Conservation (phyloP, 2,113 vertebrate genomes). For the Pomatorhinus ruficollis region DNA sequence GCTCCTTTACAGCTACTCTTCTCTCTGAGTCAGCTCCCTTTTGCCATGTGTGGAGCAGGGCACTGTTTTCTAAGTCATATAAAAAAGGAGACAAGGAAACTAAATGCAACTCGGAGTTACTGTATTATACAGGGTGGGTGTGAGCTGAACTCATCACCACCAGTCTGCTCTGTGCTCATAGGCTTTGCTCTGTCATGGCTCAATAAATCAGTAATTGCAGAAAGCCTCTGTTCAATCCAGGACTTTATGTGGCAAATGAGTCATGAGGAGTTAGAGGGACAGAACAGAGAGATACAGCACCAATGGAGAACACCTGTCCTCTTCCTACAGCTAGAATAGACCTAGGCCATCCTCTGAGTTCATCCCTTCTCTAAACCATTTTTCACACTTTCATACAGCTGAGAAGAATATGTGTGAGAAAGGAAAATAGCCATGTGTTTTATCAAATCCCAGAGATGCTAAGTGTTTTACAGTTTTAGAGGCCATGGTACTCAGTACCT, state of each 20-base stretch:
- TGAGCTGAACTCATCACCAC: neutral
- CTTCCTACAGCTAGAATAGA: neutral
- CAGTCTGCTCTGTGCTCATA: accelerated
- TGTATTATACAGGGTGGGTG: neutral
- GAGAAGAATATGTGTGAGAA: neutral
- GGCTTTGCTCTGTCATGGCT: neutral
- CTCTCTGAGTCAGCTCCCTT: neutral
- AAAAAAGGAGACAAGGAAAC: neutral
- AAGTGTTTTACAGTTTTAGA: neutral
- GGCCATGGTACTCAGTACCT: neutral
- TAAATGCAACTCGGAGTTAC: neutral
- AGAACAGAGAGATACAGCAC: neutral
- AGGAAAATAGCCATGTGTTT: neutral
- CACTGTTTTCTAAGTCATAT: neutral
- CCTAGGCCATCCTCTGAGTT: neutral
- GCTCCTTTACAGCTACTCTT: accelerated
- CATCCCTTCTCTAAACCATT: neutral
- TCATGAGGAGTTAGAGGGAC: neutral
- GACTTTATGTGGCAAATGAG: neutral
- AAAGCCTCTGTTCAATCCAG: neutral
- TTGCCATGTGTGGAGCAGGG: neutral
- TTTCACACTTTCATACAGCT: neutral
- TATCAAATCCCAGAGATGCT: neutral
- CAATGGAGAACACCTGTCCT: neutral
- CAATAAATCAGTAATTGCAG: neutral